Evolutionary conservation across 2,113 vertebrate genomes (phyloP), one percentile per base, ranked within the genome.

Genomic region (Sitta europaea): DNA sequence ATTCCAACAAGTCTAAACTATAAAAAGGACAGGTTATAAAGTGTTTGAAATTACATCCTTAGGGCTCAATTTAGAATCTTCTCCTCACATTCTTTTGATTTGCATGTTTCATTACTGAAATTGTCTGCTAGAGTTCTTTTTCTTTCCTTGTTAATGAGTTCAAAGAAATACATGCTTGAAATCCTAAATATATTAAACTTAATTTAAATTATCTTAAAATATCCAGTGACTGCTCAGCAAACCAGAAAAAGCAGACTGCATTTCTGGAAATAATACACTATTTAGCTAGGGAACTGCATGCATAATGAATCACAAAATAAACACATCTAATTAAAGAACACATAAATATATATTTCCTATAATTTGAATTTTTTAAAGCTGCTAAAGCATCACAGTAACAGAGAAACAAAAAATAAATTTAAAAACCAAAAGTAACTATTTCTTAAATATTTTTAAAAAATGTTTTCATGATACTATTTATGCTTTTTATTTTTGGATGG

Each of bases 161-260:
- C 96, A 98, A 97, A 98, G 94, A 71, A 87, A 82, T 84, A 88
- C 40, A 97, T 27, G 96, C 96, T 97, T 97, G 94, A 96, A 91
- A 81, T 96, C 88, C 92, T 96, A 96, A 96, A 79, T 75, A 97
- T 72, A 97, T 97, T 96, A 92, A 92, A 92, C 88, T 94, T 94
- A 86, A 96, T 95, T 96, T 94, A 97, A 95, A 93, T 97, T 92
- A 95, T 78, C 85, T 76, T 93, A 94, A 96, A 97, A 75, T 31
- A 95, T 50, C 47, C 88, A 68, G 70, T 85, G 86, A 93, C 82
- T 95, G 85, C 80, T 95, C 92, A 97, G 84, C 78, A 96, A 97
- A 89, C 82, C 94, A 97, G 92, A 96, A 95, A 92, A 87, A 51
- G n/a, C 5, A 86, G 33, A 59, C 38, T 51, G 13, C 63, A 58